Evolutionary conservation across 1,140 invertebrate genomes (phyloP).

Genomic region (Aradophagus sp.): DNA sequence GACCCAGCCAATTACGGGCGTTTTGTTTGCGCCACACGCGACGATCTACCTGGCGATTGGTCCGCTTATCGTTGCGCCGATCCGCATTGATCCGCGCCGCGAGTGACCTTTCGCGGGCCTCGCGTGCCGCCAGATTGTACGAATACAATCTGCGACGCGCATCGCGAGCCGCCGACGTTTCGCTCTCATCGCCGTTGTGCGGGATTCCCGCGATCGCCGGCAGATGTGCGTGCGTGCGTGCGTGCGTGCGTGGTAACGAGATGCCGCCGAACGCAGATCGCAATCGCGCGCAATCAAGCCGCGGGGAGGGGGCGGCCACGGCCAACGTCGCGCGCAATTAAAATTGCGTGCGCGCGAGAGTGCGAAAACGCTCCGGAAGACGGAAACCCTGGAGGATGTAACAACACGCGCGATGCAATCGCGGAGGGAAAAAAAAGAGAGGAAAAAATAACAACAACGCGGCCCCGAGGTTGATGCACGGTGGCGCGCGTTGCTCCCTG

Average conservation of each 20-base stretch:
- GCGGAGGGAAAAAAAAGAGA: slow-evolving; percentile 15
- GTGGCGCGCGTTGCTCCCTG: too few relatives aligned
- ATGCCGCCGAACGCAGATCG: slow-evolving; percentile 24
- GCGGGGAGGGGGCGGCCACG: too few relatives aligned
- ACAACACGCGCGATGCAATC: too few relatives aligned
- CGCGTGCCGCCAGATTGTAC: slow-evolving; percentile 47
- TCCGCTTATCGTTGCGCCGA: slow-evolving; percentile 23
- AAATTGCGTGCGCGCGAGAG: slow-evolving; percentile 42
- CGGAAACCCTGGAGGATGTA: too few relatives aligned
- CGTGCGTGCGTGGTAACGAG: slow-evolving; percentile 33
- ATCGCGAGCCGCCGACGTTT: slow-evolving; percentile 35
- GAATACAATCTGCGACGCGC: slow-evolving; percentile 48
- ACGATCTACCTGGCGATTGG: slow-evolving; percentile 18
- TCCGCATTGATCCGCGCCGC: slow-evolving; percentile 35
- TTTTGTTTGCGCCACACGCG: slow-evolving; percentile 29
- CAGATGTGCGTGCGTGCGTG: slow-evolving; percentile 37
- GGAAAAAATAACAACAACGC: neutral
- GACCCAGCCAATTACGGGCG: slow-evolving; percentile 25
- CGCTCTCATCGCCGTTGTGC: slow-evolving; percentile 53
- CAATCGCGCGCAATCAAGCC: slow-evolving; percentile 5
- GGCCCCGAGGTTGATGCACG: neutral
- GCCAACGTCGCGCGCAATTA: slow-evolving; percentile 30
- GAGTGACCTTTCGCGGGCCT: slow-evolving; percentile 45
- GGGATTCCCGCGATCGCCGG: slow-evolving; percentile 12
- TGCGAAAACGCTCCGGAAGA: slow-evolving; percentile 41